These are phyloP conservation scores for Dioctria linearis DNA, from an alignment of 2,888 invertebrate genomes.

Conservation along the genomic window DNA sequence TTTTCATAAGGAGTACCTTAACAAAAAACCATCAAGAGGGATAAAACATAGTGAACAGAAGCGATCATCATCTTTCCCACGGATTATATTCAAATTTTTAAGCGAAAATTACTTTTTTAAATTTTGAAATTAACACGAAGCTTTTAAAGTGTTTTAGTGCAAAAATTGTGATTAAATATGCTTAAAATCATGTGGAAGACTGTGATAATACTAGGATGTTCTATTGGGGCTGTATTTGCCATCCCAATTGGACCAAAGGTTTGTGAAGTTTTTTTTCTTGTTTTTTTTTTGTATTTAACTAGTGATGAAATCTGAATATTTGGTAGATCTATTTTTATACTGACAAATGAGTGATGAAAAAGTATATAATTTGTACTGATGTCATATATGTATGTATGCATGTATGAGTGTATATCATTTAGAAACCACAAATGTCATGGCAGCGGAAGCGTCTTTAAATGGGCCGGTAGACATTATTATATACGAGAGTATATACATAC, in stretches of 20 bases:
- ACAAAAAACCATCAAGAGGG: too few relatives aligned
- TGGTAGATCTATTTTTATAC: too few relatives aligned
- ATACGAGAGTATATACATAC: not conserved
- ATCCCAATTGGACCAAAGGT: slow-evolving; percentile 68
- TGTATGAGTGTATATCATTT: not conserved
- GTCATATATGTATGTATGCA: not conserved
- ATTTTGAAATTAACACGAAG: not conserved
- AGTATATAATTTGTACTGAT: not conserved
- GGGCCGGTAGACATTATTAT: slow-evolving; percentile 23
- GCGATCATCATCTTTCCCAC: not conserved
- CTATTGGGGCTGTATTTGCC: slow-evolving; percentile 63
- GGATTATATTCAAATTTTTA: slow-evolving; percentile 12
- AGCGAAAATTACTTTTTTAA: not conserved
- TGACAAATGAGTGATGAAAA: not conserved
- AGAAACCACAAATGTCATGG: not conserved
- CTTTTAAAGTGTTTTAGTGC: slow-evolving; percentile 33
- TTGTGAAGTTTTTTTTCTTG: slow-evolving; percentile 54
- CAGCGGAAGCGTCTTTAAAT: slow-evolving; percentile 39
- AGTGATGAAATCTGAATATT: not conserved
- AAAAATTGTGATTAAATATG: slow-evolving; percentile 48
- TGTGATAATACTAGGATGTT: slow-evolving; percentile 61
- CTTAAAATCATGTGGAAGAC: slow-evolving; percentile 65
- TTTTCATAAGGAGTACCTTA: not conserved
- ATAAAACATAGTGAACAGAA: not conserved
- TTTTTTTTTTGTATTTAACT: not conserved